phyloP scores from a whole-genome alignment of 1,140 invertebrate species.

The Mamestra configurata region DNA sequence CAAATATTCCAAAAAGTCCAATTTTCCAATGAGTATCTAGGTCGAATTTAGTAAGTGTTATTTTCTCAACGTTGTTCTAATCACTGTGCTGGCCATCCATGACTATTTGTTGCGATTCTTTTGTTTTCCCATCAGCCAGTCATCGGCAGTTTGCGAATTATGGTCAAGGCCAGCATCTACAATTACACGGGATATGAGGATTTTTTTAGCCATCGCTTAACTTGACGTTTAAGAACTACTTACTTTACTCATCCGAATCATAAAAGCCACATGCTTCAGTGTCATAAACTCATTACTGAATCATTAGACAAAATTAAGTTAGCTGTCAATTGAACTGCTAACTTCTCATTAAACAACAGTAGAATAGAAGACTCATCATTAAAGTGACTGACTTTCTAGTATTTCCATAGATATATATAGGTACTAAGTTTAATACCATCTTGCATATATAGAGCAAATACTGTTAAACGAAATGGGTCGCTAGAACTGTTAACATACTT shows the following conservation, averaged over 20 bases:
- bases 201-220: not conserved
- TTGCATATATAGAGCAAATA: no score
- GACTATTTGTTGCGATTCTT: conserved; percentile 24
- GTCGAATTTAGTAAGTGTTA: conserved; percentile 38
- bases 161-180: conserved; percentile 1
- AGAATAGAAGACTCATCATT: no score
- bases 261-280: no score
- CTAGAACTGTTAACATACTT: conserved; percentile 12
- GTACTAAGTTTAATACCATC: no score
- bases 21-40: conserved; percentile 3
- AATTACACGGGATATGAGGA: not conserved
- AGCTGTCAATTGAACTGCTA: no score
- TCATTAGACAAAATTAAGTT: no score
- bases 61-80: conserved; percentile 26
- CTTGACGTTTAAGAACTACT: not conserved
- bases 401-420: no score
- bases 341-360: no score
- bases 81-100: conserved; percentile 15
- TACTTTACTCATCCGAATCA: no score
- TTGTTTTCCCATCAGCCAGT: conserved; percentile 27
- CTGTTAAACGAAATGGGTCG: not conserved
- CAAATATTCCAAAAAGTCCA: not conserved
- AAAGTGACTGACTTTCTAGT: no score
- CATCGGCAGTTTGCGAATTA: conserved; percentile 11
- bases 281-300: no score